These are phyloP conservation scores for Neosilurus hyrtlii DNA, from an alignment of 2,797 vertebrate genomes.

Conservation along the genomic window DNA sequence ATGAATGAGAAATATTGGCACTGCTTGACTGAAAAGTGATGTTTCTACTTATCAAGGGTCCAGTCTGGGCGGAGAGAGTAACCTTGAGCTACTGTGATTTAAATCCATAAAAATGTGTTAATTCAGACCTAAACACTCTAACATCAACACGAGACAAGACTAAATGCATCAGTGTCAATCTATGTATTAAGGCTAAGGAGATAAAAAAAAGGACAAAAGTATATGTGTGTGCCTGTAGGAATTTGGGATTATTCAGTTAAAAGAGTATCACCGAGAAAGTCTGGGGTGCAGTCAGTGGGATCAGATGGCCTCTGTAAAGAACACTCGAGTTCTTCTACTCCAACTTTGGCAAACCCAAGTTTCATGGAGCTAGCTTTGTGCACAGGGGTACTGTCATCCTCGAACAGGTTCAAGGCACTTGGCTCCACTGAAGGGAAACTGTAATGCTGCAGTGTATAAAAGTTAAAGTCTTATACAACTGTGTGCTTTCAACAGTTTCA, in stretches of 20 bases:
- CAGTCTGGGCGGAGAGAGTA: background rate
- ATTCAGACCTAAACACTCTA: background rate
- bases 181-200: background rate
- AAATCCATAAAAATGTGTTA: no score
- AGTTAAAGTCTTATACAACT: no score
- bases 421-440: background rate
- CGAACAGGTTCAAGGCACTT: background rate
- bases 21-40: conserved; percentile 19
- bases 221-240: background rate
- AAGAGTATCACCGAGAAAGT: background rate
- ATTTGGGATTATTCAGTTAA: background rate
- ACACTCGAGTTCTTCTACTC: background rate
- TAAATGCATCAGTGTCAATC: background rate
- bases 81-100: background rate
- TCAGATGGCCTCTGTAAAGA: background rate
- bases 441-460: background rate
- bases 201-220: background rate
- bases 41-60: background rate
- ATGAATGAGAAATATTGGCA: background rate
- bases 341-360: no score
- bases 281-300: no score
- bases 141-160: background rate
- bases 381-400: background rate
- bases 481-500: no score
- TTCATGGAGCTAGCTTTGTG: background rate